phyloP scores from a whole-genome alignment of 2,113 vertebrate species.

The Murina feae region DNA sequence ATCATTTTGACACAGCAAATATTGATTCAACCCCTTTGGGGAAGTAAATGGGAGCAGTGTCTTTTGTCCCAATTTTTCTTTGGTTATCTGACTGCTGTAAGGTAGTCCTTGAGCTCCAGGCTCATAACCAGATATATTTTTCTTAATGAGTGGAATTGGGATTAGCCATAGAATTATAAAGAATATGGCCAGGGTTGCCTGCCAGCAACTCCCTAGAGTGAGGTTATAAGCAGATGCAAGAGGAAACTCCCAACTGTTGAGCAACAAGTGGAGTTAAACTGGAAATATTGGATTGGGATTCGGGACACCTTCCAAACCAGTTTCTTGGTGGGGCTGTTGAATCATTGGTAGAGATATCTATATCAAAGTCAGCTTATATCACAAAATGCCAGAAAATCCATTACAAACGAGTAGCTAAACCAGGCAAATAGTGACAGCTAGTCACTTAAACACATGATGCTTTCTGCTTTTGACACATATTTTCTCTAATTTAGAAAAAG shows the following conservation, averaged over 20 bases:
- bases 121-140: background rate
- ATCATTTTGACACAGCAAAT: slow-evolving; percentile 13
- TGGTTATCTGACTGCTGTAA: background rate
- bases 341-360: background rate
- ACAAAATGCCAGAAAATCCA: background rate
- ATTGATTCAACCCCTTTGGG: background rate
- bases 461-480: background rate
- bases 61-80: background rate
- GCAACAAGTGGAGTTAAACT: slow-evolving; percentile 59
- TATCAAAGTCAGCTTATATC: slow-evolving; percentile 7
- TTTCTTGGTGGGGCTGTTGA: slow-evolving; percentile 48
- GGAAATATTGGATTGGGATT: slow-evolving; percentile 48
- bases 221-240: background rate
- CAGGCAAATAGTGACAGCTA: background rate
- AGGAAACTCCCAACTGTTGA: slow-evolving; percentile 49
- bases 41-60: background rate
- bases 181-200: background rate
- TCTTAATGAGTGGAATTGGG: background rate
- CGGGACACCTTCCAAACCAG: slow-evolving; percentile 39
- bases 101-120: background rate
- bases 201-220: background rate
- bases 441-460: background rate
- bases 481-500: background rate
- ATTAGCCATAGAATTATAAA: background rate
- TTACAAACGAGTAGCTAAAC: background rate